These are phyloP conservation scores for Coptodon bakossiorum DNA, from an alignment of 2,113 vertebrate species.

Conservation along the genomic window DNA sequence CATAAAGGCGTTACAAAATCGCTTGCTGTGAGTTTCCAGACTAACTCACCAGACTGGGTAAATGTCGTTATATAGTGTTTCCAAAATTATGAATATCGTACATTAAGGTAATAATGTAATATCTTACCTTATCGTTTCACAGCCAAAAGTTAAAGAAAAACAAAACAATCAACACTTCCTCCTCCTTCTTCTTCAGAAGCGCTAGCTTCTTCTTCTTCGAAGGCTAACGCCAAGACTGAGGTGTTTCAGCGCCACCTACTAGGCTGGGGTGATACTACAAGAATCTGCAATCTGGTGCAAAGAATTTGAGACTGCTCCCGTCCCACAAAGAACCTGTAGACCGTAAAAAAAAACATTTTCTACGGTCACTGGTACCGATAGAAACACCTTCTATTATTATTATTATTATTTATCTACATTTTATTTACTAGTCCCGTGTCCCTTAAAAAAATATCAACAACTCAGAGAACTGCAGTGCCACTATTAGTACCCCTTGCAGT, in stretches of 20 bases:
- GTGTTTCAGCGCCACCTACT: not conserved
- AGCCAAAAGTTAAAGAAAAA: not conserved
- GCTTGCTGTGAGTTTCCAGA: not conserved
- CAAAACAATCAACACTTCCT: not conserved
- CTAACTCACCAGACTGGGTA: not conserved
- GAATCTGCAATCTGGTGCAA: not conserved
- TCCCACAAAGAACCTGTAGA: not conserved
- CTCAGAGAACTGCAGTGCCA: not conserved
- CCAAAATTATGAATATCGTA: not conserved
- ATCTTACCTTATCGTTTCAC: not conserved
- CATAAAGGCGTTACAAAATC: not conserved
- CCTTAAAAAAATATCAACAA: not conserved
- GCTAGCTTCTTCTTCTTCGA: not conserved
- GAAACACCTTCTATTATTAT: not conserved
- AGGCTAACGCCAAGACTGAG: not conserved
- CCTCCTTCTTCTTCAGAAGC: not conserved
- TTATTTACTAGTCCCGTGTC: not conserved
- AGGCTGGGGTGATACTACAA: not conserved
- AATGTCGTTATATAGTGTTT: not conserved
- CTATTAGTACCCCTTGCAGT: not conserved
- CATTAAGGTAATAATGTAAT: not conserved
- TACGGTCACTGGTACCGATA: not conserved
- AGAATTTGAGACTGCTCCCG: not conserved
- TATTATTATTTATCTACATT: not conserved
- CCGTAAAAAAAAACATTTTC: not conserved